Percentiles rank a stretch among this genome's conserved stretches.
phyloP scores from a whole-genome alignment of 2,888 invertebrate species.

The Leistus spinibarbis region DNA sequence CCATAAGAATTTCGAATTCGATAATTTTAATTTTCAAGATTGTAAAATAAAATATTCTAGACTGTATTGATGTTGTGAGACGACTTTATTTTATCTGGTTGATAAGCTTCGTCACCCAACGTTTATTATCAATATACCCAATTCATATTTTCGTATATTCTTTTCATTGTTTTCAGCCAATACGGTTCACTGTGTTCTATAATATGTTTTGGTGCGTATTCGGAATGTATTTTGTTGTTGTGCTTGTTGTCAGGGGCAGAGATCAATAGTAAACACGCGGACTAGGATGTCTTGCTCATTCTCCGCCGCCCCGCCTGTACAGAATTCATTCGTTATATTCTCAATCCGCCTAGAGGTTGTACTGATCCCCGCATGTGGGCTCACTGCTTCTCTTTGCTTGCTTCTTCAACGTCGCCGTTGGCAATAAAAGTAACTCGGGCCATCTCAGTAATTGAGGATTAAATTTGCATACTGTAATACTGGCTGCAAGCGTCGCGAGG shows the following conservation, averaged over 20 bases:
- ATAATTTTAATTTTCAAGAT: too few species aligned
- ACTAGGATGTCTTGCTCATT: neutral
- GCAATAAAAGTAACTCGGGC: slow-evolving; percentile 45
- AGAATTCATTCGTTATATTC: neutral
- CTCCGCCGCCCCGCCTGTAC: neutral
- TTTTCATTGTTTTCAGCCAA: neutral
- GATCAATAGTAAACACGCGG: neutral
- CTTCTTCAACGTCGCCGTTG: slow-evolving; percentile 18
- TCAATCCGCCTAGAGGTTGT: neutral
- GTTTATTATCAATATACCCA: neutral
- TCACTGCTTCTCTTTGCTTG: neutral
- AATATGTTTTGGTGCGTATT: neutral
- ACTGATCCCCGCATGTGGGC: neutral
- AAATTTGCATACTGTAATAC: slow-evolving; percentile 47
- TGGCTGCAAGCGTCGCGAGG: slow-evolving; percentile 9
- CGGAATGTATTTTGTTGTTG: neutral
- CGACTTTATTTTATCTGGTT: too few species aligned
- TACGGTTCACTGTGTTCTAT: neutral
- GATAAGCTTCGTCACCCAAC: too few species aligned
- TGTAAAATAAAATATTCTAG: too few species aligned
- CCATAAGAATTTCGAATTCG: too few species aligned
- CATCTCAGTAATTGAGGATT: slow-evolving; percentile 47
- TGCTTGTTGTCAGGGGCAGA: neutral
- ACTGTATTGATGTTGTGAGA: too few species aligned
- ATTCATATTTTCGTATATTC: neutral